Conservation (phyloP, 2,797 vertebrate genomes). For the Loris lydekkerianus region DNA sequence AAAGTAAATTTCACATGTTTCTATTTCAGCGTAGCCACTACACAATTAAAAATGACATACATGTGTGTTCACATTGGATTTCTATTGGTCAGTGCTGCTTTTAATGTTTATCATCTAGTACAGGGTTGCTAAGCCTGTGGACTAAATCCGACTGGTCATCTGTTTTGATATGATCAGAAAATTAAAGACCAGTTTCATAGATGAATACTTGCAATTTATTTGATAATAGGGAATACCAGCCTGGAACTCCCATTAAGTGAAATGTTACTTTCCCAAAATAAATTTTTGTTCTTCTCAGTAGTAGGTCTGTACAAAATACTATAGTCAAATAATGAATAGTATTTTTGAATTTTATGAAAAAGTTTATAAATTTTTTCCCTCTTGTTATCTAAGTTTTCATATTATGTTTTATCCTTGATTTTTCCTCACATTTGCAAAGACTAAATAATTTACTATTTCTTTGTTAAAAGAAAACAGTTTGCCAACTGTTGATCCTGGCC, state of each 20-base stretch:
- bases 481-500: not conserved
- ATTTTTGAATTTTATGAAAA: slow-evolving; percentile 43
- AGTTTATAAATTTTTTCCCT: not conserved
- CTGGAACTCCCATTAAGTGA: not conserved
- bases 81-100: not conserved
- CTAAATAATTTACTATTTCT: not conserved
- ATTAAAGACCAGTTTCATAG: not conserved
- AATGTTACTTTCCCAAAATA: not conserved
- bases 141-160: not conserved
- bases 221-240: not conserved
- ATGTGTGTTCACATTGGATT: not conserved
- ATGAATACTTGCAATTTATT: not conserved
- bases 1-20: not conserved
- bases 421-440: not conserved
- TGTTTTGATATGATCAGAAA: not conserved
- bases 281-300: not conserved
- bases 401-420: slow-evolving; percentile 28
- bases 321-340: not conserved
- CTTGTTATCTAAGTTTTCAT: not conserved
- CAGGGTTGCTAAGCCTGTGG: not conserved
- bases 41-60: not conserved
- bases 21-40: not conserved
- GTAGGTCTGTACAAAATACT: not conserved
- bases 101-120: not conserved
- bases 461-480: not conserved